Conservation (phyloP, 2,888 invertebrate genomes). For the Rosalia funebris region DNA sequence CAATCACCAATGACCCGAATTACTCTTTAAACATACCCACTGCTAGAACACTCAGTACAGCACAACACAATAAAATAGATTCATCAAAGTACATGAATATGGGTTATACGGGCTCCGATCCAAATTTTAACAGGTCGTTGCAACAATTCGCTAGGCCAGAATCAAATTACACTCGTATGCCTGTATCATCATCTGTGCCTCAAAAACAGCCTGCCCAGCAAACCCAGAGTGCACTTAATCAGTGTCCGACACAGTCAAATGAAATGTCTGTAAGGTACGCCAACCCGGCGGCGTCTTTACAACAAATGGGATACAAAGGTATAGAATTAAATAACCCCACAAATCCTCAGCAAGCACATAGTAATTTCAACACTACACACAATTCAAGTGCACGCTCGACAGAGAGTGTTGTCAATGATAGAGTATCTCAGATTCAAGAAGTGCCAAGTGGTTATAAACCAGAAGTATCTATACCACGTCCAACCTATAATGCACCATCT, state of each 20-base stretch:
- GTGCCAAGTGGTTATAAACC: constrained; percentile 42
- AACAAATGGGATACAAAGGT: constrained; percentile 44
- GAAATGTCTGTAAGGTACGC: constrained; percentile 39
- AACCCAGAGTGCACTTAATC: background rate
- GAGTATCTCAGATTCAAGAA: constrained; percentile 30
- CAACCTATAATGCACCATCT: constrained; percentile 52
- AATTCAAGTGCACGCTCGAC: constrained; percentile 13
- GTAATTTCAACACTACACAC: constrained; percentile 33
- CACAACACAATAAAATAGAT: constrained; percentile 54
- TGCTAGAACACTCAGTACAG: constrained; percentile 36
- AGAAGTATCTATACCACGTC: constrained; percentile 52
- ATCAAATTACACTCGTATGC: constrained; percentile 44
- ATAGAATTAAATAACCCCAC: constrained; percentile 41
- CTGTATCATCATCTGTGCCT: constrained; percentile 39
- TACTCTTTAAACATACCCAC: constrained; percentile 56
- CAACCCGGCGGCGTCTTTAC: constrained; percentile 40
- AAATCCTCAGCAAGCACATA: constrained; percentile 44
- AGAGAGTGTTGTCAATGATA: constrained; percentile 25
- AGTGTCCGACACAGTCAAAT: constrained; percentile 17
- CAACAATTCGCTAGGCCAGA: constrained; percentile 43
- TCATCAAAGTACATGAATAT: constrained; percentile 62
- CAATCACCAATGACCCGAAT: constrained; percentile 46
- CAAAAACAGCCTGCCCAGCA: constrained; percentile 31
- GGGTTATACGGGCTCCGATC: constrained; percentile 59
- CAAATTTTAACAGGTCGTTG: constrained; percentile 52